phyloP scores from a whole-genome alignment of 2,797 vertebrate genomes.

The Adelosebastes latens region DNA sequence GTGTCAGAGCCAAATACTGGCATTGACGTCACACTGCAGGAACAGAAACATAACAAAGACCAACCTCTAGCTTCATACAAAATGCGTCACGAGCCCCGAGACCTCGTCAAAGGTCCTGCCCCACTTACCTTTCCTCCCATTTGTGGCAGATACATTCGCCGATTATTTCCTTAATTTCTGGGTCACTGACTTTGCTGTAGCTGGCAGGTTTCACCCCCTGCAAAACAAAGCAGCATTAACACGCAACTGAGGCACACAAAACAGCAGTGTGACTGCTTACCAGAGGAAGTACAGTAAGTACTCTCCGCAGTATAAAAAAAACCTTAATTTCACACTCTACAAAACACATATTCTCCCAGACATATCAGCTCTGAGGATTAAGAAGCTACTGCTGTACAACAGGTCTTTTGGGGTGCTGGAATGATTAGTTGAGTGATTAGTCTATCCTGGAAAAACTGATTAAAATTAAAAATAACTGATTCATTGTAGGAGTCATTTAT shows the following conservation, averaged over 20 bases:
- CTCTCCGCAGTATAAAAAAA: constrained; percentile 4
- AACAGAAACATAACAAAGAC: constrained; percentile 44
- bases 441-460: background rate
- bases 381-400: background rate
- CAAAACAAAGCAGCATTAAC: constrained; percentile 28
- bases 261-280: background rate
- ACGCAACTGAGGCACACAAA: constrained; percentile 6
- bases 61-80: background rate
- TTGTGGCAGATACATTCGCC: constrained; percentile 98
- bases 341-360: background rate
- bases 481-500: background rate
- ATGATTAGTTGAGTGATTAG: background rate
- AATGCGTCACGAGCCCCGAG: background rate
- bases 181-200: constrained; percentile 94
- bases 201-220: constrained; percentile 99
- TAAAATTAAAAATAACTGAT: background rate
- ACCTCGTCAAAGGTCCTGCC: background rate
- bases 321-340: background rate
- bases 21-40: constrained; percentile 28
- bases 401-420: background rate
- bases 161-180: constrained; percentile 99
- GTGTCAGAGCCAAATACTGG: constrained; percentile 48
- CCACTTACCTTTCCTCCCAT: constrained; percentile 94
- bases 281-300: background rate
- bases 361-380: background rate